These are phyloP conservation scores for Homalodisca vitripennis DNA, from an alignment of 1,140 invertebrate genomes.

Conservation along the genomic window DNA sequence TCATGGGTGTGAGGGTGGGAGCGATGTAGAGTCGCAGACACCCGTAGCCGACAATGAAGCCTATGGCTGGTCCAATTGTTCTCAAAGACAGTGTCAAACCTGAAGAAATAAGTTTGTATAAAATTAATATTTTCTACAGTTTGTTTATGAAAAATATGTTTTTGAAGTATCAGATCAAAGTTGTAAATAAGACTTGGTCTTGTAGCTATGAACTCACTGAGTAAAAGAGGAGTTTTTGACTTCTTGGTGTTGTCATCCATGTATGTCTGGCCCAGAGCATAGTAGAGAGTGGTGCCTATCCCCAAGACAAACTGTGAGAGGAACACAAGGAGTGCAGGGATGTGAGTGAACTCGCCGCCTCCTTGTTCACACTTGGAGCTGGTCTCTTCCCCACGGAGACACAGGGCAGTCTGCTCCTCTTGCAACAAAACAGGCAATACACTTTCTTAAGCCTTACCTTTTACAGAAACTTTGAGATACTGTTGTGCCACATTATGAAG, in stretches of 20 bases:
- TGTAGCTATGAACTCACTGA: constrained; percentile 45
- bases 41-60: constrained; percentile 55
- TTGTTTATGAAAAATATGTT: too few relatives aligned
- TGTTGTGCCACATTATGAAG: too few relatives aligned
- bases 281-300: constrained; percentile 67
- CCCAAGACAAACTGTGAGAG: constrained; percentile 67
- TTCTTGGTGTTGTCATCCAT: constrained; percentile 69
- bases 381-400: not conserved
- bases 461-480: too few relatives aligned
- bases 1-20: constrained; percentile 60
- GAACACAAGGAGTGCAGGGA: constrained; percentile 62
- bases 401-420: constrained; percentile 31
- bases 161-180: too few relatives aligned
- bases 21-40: constrained; percentile 64
- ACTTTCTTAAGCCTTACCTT: too few relatives aligned
- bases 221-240: constrained; percentile 61
- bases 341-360: constrained; percentile 42
- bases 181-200: not conserved
- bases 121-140: too few relatives aligned
- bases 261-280: constrained; percentile 65
- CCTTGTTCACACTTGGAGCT: constrained; percentile 1
- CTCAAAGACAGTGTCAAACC: constrained; percentile 61
- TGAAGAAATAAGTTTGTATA: constrained; percentile 42
- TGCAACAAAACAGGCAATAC: constrained; percentile 18
- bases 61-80: constrained; percentile 57